Conservation (phyloP, 1,140 invertebrate genomes). For the Myzus persicae region DNA sequence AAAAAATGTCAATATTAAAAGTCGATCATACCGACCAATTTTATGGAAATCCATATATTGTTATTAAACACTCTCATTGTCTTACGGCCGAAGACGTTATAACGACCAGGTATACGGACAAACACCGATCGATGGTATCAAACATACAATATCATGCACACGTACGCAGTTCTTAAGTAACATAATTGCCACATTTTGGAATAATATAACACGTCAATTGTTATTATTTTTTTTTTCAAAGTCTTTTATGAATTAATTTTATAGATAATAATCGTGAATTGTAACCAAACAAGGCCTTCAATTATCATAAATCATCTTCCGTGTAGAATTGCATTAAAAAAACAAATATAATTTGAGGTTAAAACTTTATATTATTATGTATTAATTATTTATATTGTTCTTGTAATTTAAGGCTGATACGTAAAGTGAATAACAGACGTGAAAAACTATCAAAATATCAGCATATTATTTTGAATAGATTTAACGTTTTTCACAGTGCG, state of each 20-base stretch:
- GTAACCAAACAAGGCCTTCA: constrained; percentile 39
- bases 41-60: neutral
- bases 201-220: neutral
- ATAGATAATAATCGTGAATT: constrained; percentile 36
- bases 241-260: neutral
- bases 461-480: neutral
- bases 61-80: neutral
- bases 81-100: neutral
- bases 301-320: constrained; percentile 37
- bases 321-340: constrained; percentile 32
- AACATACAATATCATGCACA: neutral
- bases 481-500: neutral
- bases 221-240: neutral
- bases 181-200: neutral
- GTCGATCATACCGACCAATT: neutral
- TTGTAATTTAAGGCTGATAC: neutral
- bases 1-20: neutral
- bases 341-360: neutral
- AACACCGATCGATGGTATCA: neutral
- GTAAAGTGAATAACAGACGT: neutral
- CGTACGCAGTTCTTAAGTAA: neutral
- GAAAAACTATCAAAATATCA: neutral
- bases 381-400: constrained; percentile 5
- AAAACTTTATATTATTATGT: neutral
- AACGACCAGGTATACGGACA: neutral